These are phyloP conservation scores for Fistularia tabacaria DNA, from an alignment of 2,797 vertebrate species.

Conservation along the genomic window DNA sequence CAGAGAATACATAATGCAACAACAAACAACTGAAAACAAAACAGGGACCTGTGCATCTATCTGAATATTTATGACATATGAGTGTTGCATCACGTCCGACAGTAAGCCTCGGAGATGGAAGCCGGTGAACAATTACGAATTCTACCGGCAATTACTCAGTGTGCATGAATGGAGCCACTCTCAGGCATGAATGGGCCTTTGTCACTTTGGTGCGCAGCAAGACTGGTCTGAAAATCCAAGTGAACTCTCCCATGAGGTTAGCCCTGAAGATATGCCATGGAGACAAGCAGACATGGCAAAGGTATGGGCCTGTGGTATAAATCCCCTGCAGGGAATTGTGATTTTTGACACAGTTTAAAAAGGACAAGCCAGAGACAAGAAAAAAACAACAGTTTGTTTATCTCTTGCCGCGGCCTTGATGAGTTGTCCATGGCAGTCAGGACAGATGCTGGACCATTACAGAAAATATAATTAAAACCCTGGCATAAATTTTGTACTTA, in stretches of 20 bases:
- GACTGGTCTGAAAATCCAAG: constrained; percentile 66
- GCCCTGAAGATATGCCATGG: constrained; percentile 63
- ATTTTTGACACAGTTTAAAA: constrained; percentile 18
- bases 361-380: constrained; percentile 18
- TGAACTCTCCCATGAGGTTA: constrained; percentile 77
- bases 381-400: constrained; percentile 49
- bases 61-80: constrained; percentile 69
- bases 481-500: constrained; percentile 21
- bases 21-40: constrained; percentile 41
- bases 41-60: constrained; percentile 39
- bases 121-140: constrained; percentile 75
- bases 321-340: constrained; percentile 21
- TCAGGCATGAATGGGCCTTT: constrained; percentile 74
- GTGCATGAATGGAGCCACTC: constrained; percentile 75
- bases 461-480: constrained; percentile 18
- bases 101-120: constrained; percentile 70
- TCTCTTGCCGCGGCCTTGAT: constrained; percentile 32
- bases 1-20: constrained; percentile 43
- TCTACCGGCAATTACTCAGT: constrained; percentile 71
- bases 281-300: constrained; percentile 56
- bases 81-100: constrained; percentile 64
- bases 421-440: constrained; percentile 35
- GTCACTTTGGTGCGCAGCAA: constrained; percentile 51
- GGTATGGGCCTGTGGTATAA: constrained; percentile 43
- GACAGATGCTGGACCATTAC: constrained; percentile 8